Base-by-base conservation (phyloP, 2,113 vertebrate genomes). In the Gobio gobio region DNA sequence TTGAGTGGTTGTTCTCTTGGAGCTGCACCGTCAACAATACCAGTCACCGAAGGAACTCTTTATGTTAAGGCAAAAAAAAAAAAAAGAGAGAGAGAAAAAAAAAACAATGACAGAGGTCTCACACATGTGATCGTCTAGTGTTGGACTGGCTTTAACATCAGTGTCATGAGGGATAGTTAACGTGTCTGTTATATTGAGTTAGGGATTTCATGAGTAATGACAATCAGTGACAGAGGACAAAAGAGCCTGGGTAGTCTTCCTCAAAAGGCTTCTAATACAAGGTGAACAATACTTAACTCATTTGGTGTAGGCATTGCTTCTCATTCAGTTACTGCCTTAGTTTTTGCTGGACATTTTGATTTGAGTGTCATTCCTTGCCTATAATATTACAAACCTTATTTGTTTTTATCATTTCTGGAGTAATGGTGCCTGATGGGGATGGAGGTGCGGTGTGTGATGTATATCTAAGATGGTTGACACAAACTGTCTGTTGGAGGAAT, bases 1-100 rank as follows among this genome's bases (percentile, higher is more conserved):
- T 97, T 96, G 96, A 95, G 91, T 96, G 95, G 96, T 94, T 97
- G 95, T 96, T 96, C 94, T 95, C 95, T 94, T 94, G 95, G 95
- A 95, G 95, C 95, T 91, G 94, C 91, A 90, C 91, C 86, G 94
- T 95, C 94, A 93, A 91, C 94, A 94, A 94, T 95, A 96, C 95
- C 95, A 95, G 95, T 92, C 95, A 96, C 93, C 90, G 95, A 95
- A 97, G 95, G 96, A 96, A 98, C 96, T 96, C 90, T 94, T 95
- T 96, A 95, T 94, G 96, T 92, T 93, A 91, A 91, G 90, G 90
- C 90, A 91, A 91, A 91, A 90, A 90, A 87, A 90, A 89, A 94
- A 96, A 94, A 96, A 29, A 29, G 29, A 29, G 29, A 18, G 49
- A 86, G 91, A 90, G 94, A 96, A 94, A 96, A 95, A 94, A 93